A percentile compares a stretch with the other conserved stretches of the same genome.
phyloP scores from a whole-genome alignment of 35 echinoderm and acorn worm species.

The Ophiothrix spiculata region DNA sequence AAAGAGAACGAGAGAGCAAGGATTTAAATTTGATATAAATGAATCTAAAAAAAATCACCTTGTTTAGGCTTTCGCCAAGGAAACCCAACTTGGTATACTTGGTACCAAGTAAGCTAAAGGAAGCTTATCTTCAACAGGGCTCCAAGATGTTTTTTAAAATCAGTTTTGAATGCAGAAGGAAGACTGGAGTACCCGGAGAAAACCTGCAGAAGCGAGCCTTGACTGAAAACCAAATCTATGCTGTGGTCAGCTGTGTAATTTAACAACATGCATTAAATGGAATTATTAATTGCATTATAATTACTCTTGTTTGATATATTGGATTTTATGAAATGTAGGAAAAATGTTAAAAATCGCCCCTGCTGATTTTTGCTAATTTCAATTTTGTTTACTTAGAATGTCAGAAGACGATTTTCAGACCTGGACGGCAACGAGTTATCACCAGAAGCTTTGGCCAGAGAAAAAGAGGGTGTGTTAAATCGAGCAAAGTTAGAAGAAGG shows the following conservation, averaged over 20 bases:
- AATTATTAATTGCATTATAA: not conserved
- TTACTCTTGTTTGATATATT: not conserved
- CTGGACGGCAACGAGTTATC: not conserved
- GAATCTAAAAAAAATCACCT: no score
- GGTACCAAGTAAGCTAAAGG: no score
- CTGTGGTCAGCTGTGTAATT: not conserved
- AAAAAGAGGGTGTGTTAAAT: conserved; percentile 13
- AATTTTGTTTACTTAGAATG: conserved; percentile 17
- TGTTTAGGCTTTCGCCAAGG: no score
- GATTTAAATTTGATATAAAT: no score
- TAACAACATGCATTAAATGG: not conserved
- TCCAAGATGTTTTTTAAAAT: no score
- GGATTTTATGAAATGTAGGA: not conserved
- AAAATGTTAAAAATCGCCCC: not conserved
- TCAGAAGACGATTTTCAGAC: conserved; percentile 8
- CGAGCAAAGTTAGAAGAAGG: not conserved
- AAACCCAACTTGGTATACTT: no score
- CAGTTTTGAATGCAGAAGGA: no score
- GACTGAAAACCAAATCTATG: not conserved
- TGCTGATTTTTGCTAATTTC: not conserved
- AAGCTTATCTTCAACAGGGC: no score
- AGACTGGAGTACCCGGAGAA: no score
- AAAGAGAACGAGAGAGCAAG: no score
- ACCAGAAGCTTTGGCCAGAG: conserved; percentile 12
- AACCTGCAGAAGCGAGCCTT: no score